Evolutionary conservation across 2,113 vertebrate genomes (phyloP), one percentile per base, ranked within the genome.

Genomic region (Pluvialis apricaria): DNA sequence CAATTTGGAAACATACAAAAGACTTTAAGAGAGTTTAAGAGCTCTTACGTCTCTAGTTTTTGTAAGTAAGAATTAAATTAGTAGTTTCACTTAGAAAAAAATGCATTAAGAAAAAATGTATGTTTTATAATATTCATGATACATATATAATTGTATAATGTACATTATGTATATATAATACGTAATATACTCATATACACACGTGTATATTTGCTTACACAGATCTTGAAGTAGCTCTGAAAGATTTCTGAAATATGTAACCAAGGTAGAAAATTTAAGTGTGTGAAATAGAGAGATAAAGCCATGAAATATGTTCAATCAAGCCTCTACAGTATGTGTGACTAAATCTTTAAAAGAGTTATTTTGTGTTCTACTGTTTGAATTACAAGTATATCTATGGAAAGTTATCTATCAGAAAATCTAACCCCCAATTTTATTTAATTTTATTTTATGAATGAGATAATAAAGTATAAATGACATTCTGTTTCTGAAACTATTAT

Each of bases 241-340:
- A 84, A 81, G 8, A 11, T 47, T 81, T 89, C 29, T 81, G 29
- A 38, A 61, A 86, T 20, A 17, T 1, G 18, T 18, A 54, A 26
- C 2, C 0, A 0, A 82, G 2, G 2, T 44, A 49, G 32, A 77
- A 45, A 76, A 55, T 21, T 25, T 75, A 20, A 34, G 22, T 5
- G 1, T 55, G 6, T n/a, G 68, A 42, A 7, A 52, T 75, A 36
- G 8, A 52, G 40, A 81, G 8, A 52, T 44, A 81, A 58, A 40
- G 2, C 1, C 2, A n/a, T 18, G 13, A 58, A 83, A 19, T 49
- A 42, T 15, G 3, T 89, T 66, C 19, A 66, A 2, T 62, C 26
- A 51, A 47, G 9, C 5, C 38, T 75, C 18, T 73, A 10, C 5
- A 60, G 12, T 21, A 71, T 11, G 3, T 87, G 15, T 55, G 25